These are phyloP conservation scores for Brachynemurus nebulosus DNA, from an alignment of 2,888 invertebrate species.

Conservation along the genomic window DNA sequence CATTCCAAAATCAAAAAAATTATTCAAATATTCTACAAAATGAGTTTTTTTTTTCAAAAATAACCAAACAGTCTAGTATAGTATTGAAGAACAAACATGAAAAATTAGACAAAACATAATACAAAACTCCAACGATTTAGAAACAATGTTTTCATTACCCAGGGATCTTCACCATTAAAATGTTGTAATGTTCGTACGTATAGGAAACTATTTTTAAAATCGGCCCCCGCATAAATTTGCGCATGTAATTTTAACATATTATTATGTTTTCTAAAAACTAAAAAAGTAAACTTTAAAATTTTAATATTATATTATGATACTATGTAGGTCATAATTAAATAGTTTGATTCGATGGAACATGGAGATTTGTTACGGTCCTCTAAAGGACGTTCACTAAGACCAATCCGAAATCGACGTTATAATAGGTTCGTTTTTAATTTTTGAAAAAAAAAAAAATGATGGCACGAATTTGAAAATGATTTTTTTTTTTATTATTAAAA, in stretches of 20 bases:
- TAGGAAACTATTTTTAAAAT: not conserved
- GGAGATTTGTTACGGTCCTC: slow-evolving; percentile 22
- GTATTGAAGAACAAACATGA: too few relatives aligned
- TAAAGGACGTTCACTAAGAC: slow-evolving; percentile 41
- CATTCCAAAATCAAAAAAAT: too few relatives aligned
- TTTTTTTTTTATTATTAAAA: too few relatives aligned
- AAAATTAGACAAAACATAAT: too few relatives aligned
- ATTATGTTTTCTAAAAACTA: not conserved
- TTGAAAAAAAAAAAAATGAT: not conserved
- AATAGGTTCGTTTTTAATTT: slow-evolving; percentile 41
- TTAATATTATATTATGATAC: not conserved
- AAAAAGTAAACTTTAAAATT: not conserved
- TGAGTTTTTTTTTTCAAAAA: too few relatives aligned
- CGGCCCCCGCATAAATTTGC: not conserved
- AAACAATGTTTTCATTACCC: too few relatives aligned
- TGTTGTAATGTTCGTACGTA: not conserved
- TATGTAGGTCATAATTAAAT: not conserved
- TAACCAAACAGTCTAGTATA: too few relatives aligned
- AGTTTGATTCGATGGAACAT: slow-evolving; percentile 2
- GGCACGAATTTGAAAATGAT: too few relatives aligned
- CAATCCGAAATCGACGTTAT: slow-evolving; percentile 55
- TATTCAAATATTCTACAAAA: too few relatives aligned
- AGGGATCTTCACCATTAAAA: not conserved
- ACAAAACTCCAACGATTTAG: too few relatives aligned
- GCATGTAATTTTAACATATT: not conserved